Conservation (phyloP, 2,113 vertebrate genomes). For the Girardinichthys multiradiatus region DNA sequence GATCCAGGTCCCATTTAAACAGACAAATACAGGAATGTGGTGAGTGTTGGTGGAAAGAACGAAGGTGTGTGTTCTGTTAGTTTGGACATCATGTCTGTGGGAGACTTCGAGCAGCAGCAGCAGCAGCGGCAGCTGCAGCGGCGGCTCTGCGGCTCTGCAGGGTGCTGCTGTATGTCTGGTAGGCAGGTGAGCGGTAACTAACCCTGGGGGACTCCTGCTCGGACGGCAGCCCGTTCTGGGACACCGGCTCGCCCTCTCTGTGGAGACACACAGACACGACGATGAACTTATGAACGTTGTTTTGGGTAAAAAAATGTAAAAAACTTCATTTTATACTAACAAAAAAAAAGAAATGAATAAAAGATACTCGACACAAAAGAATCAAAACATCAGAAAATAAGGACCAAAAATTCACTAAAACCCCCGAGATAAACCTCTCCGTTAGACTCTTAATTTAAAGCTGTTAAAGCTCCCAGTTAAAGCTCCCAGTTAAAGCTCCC, state of each 20-base stretch:
- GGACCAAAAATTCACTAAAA: too few relatives aligned
- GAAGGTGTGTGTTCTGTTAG: neutral
- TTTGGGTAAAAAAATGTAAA: too few relatives aligned
- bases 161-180: slow-evolving; percentile 93
- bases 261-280: slow-evolving; percentile 17
- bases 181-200: slow-evolving; percentile 98
- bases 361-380: too few relatives aligned
- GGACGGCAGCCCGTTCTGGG: slow-evolving; percentile 91
- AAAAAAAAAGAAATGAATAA: too few relatives aligned
- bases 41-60: neutral
- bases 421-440: too few relatives aligned
- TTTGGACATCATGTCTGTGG: neutral
- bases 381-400: too few relatives aligned
- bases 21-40: neutral
- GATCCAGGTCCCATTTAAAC: too few relatives aligned
- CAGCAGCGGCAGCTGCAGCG: slow-evolving; percentile 55
- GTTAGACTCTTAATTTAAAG: neutral
- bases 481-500: neutral
- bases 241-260: slow-evolving; percentile 85
- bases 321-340: too few relatives aligned
- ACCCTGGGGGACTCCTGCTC: slow-evolving; percentile 97
- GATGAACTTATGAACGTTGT: too few relatives aligned
- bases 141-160: slow-evolving; percentile 91
- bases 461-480: neutral
- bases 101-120: slow-evolving; percentile 11